phyloP scores from a whole-genome alignment of 2,797 vertebrate genomes.

The Anabacerthia variegaticeps region DNA sequence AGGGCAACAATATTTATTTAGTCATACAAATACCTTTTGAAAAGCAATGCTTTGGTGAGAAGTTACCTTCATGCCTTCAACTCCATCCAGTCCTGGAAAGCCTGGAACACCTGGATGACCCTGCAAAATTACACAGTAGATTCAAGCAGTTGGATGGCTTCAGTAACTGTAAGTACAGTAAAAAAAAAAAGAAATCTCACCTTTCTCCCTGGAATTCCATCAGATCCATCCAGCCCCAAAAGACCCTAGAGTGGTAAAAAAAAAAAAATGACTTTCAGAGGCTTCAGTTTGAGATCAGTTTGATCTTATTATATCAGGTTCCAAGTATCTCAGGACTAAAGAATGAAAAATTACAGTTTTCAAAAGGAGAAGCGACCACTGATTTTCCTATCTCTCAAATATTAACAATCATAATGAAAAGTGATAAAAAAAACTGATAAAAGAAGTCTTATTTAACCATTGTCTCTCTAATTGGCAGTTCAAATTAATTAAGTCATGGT shows the following conservation, averaged over 20 bases:
- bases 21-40: neutral
- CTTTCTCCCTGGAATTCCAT: constrained; percentile 80
- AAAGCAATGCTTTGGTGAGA: neutral
- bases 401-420: neutral
- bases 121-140: constrained; percentile 70
- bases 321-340: neutral
- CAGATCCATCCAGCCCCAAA: constrained; percentile 83
- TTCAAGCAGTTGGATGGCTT: neutral
- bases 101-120: constrained; percentile 81
- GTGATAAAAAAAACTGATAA: neutral
- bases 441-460: neutral
- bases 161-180: neutral
- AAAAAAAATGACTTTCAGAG: neutral
- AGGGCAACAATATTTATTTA: neutral
- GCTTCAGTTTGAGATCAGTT: neutral
- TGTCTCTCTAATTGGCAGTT: neutral
- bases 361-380: neutral
- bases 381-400: neutral
- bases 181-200: constrained; percentile 48
- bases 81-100: constrained; percentile 78
- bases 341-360: neutral
- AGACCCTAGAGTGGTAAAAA: constrained; percentile 79
- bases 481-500: neutral
- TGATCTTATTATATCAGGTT: neutral
- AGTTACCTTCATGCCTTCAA: constrained; percentile 86